Evolutionary conservation across 1,140 invertebrate species (phyloP).

Genomic region (Drosophila biarmipes): DNA sequence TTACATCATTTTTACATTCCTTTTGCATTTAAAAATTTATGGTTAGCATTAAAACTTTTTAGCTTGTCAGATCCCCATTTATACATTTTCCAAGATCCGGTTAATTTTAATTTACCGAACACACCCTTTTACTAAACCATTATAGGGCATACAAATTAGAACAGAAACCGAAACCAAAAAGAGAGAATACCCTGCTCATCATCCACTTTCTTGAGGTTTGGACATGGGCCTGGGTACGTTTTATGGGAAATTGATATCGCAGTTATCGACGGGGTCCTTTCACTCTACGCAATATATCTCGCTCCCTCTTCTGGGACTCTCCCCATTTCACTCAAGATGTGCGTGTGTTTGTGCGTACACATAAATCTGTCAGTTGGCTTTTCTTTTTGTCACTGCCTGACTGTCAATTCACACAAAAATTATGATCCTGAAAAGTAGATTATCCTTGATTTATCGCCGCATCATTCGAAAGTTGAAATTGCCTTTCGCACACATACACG

Average conservation of each 20-base stretch:
- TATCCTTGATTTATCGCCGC: conserved; percentile 84
- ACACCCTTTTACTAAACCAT: neutral
- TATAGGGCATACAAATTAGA: neutral
- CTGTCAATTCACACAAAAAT: conserved; percentile 84
- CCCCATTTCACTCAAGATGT: conserved; percentile 28
- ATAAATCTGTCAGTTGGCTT: conserved; percentile 84
- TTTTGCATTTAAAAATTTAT: no score
- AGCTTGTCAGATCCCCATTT: no score
- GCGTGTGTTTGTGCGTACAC: conserved; percentile 68
- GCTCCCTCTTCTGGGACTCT: conserved; percentile 2
- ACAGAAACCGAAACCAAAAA: neutral
- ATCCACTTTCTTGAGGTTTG: conserved; percentile 66
- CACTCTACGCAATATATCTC: conserved; percentile 4
- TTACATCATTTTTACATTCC: no score
- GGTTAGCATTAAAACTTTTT: no score
- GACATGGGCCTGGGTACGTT: conserved; percentile 54
- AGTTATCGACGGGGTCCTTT: conserved; percentile 55
- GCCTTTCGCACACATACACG: conserved; percentile 47
- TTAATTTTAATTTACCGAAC: neutral
- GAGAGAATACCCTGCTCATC: conserved; percentile 41
- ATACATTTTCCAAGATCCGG: neutral
- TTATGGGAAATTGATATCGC: conserved; percentile 84
- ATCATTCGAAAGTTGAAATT: conserved; percentile 82
- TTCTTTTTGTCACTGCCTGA: conserved; percentile 81
- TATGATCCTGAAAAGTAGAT: conserved; percentile 85